Conservation (phyloP, 2,888 invertebrate genomes). For the Oxyteleia sp. region DNA sequence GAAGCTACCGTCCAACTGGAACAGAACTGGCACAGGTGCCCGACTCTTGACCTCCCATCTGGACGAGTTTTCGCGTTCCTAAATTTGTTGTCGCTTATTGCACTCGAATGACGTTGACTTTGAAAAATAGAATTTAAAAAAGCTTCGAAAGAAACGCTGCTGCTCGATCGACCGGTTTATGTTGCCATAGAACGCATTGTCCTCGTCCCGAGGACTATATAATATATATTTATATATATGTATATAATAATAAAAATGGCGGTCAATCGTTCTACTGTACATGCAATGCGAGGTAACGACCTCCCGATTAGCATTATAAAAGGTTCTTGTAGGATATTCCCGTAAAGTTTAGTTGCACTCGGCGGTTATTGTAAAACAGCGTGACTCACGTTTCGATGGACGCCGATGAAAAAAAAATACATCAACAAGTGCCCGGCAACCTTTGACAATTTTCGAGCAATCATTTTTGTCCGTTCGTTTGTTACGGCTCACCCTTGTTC, state of each 20-base stretch:
- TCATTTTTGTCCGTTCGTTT: background rate
- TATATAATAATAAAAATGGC: slow-evolving; percentile 70
- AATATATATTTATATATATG: slow-evolving; percentile 19
- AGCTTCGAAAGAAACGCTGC: slow-evolving; percentile 6
- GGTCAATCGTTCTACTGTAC: slow-evolving; percentile 77
- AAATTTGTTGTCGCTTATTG: slow-evolving; percentile 3
- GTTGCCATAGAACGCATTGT: slow-evolving; percentile 27
- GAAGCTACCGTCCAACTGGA: background rate
- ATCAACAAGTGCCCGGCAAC: slow-evolving; percentile 29
- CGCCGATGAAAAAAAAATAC: background rate
- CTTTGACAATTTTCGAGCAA: background rate
- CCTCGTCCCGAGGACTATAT: slow-evolving; percentile 9
- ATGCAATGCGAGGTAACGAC: slow-evolving; percentile 78
- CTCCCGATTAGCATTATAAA: slow-evolving; percentile 80
- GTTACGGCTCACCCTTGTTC: background rate
- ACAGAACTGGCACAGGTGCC: background rate
- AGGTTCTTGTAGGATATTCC: slow-evolving; percentile 72
- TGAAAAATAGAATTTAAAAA: slow-evolving; percentile 12
- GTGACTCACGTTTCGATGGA: slow-evolving; percentile 55
- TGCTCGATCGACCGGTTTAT: slow-evolving; percentile 17
- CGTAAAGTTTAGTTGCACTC: slow-evolving; percentile 72
- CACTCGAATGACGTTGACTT: background rate
- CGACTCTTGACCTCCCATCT: background rate
- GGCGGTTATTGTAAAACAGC: slow-evolving; percentile 71
- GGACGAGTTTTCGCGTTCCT: background rate